Evolutionary conservation across 2,113 vertebrate genomes (phyloP), one percentile per base, ranked within the genome.

Genomic region (Pteronura brasiliensis): DNA sequence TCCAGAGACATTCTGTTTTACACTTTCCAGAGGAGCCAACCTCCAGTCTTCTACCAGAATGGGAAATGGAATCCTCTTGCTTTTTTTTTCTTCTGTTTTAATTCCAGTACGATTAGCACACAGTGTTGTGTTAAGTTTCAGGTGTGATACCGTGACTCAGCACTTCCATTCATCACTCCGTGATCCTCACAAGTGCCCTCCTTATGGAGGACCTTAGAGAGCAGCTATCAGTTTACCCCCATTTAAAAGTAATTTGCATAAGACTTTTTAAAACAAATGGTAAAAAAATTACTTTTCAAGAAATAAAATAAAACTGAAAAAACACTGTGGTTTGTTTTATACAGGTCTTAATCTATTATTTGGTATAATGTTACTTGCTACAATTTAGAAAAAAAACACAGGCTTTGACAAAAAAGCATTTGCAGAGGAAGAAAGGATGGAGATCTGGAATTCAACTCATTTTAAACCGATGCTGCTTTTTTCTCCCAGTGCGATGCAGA

Each of bases 241-340:
- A 63, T 10, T 84, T 42, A 87, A 83, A 85, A 31, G 57, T 47
- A 65, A 42, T 49, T 83, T 93, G 84, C 18, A 76, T 6, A 91
- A 17, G 86, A 17, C 39, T 84, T 92, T 88, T 92, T 18, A 59
- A 83, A 86, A 69, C 13, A 57, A 85, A 20, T 49, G 65, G 15
- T 49, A 69, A 95, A 96, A 83, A 44, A 83, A 63, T 49, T 84
- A 72, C n/a, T 88, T 95, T 95, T 93, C 4, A 71, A 72, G 79
- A 74, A 95, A 81, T 83, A 52, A 65, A 11, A 31, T 65, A 67
- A 88, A 96, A 76, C 34, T 27, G 25, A 82, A 76, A 94, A 71
- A 72, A 44, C 31, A 69, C 23, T 17, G 86, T 72, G 61, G 34
- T 69, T 71, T 83, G 29, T 92, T 87, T 39, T 17, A 77, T 47